These are phyloP conservation scores for Mayetiola destructor DNA, from an alignment of 2,888 invertebrate species.

Conservation along the genomic window DNA sequence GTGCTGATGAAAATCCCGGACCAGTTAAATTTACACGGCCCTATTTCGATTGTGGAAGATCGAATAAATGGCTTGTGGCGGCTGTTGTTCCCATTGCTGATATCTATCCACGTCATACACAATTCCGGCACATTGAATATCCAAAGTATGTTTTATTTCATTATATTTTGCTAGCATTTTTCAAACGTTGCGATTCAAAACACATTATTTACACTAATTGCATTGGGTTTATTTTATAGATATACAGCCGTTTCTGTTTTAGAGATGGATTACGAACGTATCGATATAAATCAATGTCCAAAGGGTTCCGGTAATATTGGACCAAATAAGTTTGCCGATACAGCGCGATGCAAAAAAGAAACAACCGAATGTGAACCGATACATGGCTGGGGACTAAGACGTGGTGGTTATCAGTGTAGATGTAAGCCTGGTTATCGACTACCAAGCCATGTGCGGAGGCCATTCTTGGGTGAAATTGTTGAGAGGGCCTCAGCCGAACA, in stretches of 20 bases:
- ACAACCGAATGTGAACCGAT: conserved; percentile 94
- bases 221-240: conserved; percentile 36
- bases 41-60: conserved; percentile 90
- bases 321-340: conserved; percentile 78
- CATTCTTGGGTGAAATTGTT: conserved; percentile 84
- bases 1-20: conserved; percentile 78
- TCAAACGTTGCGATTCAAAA: too few species aligned
- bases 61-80: conserved; percentile 90
- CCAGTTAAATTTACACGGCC: conserved; percentile 90
- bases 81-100: conserved; percentile 92
- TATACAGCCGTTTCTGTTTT: conserved; percentile 84
- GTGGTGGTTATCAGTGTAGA: conserved; percentile 90
- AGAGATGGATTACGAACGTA: conserved; percentile 91
- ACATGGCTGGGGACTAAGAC: conserved; percentile 87
- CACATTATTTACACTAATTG: not conserved
- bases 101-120: conserved; percentile 84
- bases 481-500: conserved; percentile 86
- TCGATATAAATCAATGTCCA: conserved; percentile 97
- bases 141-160: conserved; percentile 57
- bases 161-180: not conserved
- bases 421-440: conserved; percentile 80
- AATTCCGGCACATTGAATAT: conserved; percentile 83
- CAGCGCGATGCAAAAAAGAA: conserved; percentile 78
- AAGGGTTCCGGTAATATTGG: conserved; percentile 71
- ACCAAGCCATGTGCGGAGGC: conserved; percentile 73